A percentile compares a stretch with the other conserved stretches of the same genome.
Evolutionary conservation across 2,113 vertebrate genomes (phyloP).

Genomic region (Ochotona princeps): DNA sequence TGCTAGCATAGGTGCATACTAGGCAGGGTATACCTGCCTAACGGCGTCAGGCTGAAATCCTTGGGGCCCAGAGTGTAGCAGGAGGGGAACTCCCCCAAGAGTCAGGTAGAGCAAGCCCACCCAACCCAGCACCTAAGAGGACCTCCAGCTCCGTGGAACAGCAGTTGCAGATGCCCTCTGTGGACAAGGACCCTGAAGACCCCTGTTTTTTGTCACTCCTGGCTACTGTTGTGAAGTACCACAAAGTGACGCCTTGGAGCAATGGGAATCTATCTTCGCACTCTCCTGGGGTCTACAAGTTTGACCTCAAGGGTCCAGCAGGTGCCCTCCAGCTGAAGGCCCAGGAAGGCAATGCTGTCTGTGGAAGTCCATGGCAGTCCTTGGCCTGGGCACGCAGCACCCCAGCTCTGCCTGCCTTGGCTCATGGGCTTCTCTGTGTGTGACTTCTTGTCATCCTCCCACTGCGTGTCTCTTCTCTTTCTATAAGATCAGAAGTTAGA

Average conservation of each 20-base stretch:
- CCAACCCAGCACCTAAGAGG: no score
- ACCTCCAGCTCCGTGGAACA: not conserved
- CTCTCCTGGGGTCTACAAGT: not conserved
- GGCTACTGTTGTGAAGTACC: not conserved
- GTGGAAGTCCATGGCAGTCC: not conserved
- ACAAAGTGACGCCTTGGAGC: not conserved
- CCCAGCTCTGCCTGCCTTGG: not conserved
- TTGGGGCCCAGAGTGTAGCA: not conserved
- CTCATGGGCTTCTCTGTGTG: not conserved
- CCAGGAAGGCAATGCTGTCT: not conserved
- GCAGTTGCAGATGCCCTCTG: not conserved
- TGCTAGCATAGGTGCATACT: accelerated
- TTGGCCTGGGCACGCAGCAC: accelerated
- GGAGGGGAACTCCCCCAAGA: no score
- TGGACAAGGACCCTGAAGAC: not conserved
- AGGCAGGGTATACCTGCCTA: not conserved
- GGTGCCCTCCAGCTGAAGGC: not conserved
- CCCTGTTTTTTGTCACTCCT: not conserved
- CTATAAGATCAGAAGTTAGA: not conserved
- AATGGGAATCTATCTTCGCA: not conserved
- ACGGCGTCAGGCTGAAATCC: not conserved
- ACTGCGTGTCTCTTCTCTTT: not conserved
- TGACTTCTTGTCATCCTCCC: not conserved
- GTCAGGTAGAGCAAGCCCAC: not conserved
- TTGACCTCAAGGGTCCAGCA: no score